Evolutionary conservation across 2,888 invertebrate species (phyloP).

Genomic region (Hyalella azteca): DNA sequence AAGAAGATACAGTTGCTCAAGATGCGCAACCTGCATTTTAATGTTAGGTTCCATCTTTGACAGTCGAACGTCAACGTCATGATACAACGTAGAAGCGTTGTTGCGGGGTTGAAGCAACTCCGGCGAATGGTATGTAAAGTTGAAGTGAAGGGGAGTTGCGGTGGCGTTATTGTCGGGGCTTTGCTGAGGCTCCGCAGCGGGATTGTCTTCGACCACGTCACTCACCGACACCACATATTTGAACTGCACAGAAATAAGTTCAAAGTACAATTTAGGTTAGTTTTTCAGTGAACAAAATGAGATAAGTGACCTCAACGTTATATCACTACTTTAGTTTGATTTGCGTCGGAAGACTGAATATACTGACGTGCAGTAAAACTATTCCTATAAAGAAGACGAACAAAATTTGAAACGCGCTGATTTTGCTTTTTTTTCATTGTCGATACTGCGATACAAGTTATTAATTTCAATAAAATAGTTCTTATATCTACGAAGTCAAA

Average conservation of each 20-base stretch:
- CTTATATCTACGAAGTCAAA: too few species aligned
- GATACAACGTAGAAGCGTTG: not conserved
- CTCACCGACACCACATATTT: not conserved
- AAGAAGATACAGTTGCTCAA: constrained; percentile 41
- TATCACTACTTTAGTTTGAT: too few species aligned
- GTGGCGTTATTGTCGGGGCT: not conserved
- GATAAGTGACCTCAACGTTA: too few species aligned
- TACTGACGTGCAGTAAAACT: too few species aligned
- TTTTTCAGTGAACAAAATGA: too few species aligned
- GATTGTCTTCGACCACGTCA: not conserved
- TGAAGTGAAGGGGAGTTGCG: not conserved
- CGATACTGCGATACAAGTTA: too few species aligned
- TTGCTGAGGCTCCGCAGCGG: not conserved
- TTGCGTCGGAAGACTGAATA: too few species aligned
- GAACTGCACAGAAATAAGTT: not conserved
- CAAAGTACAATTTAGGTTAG: too few species aligned
- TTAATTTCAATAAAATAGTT: too few species aligned
- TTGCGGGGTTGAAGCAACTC: not conserved
- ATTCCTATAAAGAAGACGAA: too few species aligned
- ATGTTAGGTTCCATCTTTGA: not conserved
- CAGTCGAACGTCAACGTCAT: not conserved
- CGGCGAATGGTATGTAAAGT: not conserved
- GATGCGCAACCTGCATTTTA: constrained; percentile 41
- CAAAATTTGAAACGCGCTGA: too few species aligned
- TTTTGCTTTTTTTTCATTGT: too few species aligned